Percentiles rank a stretch among this genome's conserved stretches.
These are phyloP conservation scores for Dendroctonus ponderosae DNA, from an alignment of 1,140 invertebrate species.

Conservation along the genomic window DNA sequence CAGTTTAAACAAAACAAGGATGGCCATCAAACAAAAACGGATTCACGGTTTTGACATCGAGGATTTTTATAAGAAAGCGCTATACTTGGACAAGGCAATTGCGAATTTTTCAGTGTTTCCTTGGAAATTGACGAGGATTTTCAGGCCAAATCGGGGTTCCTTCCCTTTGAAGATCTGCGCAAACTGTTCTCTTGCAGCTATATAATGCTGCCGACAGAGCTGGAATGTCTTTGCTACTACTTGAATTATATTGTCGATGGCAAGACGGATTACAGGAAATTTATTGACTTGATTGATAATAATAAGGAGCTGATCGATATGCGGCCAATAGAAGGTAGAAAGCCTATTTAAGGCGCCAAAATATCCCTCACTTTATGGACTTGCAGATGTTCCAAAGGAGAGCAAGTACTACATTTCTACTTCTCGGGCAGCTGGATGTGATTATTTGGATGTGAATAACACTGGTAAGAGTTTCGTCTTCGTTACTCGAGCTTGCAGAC, in stretches of 20 bases:
- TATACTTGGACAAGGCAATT: slow-evolving; percentile 50
- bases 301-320: slow-evolving; percentile 26
- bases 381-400: slow-evolving; percentile 37
- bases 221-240: slow-evolving; percentile 33
- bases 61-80: slow-evolving; percentile 50
- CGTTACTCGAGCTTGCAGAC: no score
- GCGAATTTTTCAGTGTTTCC: background rate
- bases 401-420: slow-evolving; percentile 40
- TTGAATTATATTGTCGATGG: slow-evolving; percentile 37
- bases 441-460: slow-evolving; percentile 41
- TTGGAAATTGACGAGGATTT: slow-evolving; percentile 17
- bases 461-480: slow-evolving; percentile 22
- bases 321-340: slow-evolving; percentile 11
- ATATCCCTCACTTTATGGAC: background rate
- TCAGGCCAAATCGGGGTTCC: slow-evolving; percentile 38
- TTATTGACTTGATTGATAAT: slow-evolving; percentile 42
- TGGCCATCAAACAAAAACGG: slow-evolving; percentile 48
- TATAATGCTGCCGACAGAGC: slow-evolving; percentile 32
- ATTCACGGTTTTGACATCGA: slow-evolving; percentile 47
- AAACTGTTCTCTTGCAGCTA: slow-evolving; percentile 36
- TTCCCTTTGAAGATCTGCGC: slow-evolving; percentile 36
- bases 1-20: slow-evolving; percentile 52
- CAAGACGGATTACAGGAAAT: slow-evolving; percentile 41
- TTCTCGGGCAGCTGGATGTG: slow-evolving; percentile 36
- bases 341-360: background rate